These are phyloP conservation scores for Tridacna crocea DNA, from an alignment of 2,888 invertebrate species.

Conservation along the genomic window DNA sequence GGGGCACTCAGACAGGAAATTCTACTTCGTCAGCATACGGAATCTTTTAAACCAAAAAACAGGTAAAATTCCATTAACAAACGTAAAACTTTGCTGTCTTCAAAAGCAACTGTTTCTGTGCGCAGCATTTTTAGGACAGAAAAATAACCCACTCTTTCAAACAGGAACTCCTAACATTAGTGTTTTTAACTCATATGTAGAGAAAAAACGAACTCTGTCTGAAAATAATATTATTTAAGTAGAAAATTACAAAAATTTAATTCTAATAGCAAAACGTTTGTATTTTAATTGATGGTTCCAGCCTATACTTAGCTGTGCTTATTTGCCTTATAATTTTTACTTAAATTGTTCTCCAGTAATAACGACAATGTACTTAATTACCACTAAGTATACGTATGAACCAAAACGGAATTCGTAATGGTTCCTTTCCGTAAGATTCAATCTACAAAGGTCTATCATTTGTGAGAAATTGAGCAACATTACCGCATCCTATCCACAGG, in stretches of 20 bases:
- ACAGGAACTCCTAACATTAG: no score
- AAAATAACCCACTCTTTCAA: no score
- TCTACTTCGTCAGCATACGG: no score
- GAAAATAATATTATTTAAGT: neutral
- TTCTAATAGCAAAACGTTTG: slow-evolving; percentile 4
- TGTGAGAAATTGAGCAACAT: slow-evolving; percentile 9
- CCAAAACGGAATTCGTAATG: neutral
- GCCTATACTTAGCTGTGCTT: neutral
- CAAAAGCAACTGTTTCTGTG: no score
- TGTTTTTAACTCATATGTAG: no score
- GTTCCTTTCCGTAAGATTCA: neutral
- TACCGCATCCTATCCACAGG: neutral
- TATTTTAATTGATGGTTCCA: neutral
- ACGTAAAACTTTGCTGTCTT: no score
- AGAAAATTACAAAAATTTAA: neutral
- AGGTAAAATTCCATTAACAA: no score
- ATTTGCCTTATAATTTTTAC: neutral
- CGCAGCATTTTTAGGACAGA: no score
- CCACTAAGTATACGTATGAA: slow-evolving; percentile 1
- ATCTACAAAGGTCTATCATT: slow-evolving; percentile 7
- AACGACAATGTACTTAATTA: slow-evolving; percentile 2
- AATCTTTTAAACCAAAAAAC: no score
- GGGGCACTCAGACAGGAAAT: no score
- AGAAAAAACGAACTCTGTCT: no score
- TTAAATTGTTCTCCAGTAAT: neutral